A percentile compares a stretch with the other conserved stretches of the same genome.
Evolutionary conservation across 2,888 invertebrate genomes (phyloP).

Genomic region (Rhabditoides inermis): DNA sequence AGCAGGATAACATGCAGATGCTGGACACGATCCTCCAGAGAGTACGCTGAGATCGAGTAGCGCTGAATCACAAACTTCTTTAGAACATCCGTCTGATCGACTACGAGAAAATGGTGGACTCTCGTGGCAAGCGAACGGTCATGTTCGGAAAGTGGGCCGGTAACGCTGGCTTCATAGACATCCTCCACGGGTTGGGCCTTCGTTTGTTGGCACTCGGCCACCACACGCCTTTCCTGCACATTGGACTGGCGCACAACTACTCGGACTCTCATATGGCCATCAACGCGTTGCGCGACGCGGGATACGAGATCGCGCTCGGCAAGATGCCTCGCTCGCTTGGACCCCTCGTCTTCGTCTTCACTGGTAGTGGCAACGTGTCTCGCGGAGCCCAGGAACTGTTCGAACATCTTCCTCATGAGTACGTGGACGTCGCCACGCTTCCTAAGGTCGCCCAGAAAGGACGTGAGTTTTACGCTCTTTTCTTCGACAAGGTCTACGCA

Average conservation of each 20-base stretch:
- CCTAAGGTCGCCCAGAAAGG: slow-evolving; percentile 93
- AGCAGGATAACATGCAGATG: slow-evolving; percentile 93
- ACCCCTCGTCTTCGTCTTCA: slow-evolving; percentile 91
- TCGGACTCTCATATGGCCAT: slow-evolving; percentile 92
- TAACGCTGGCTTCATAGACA: slow-evolving; percentile 88
- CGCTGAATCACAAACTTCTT: slow-evolving; percentile 54
- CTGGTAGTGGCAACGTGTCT: slow-evolving; percentile 93
- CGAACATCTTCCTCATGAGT: slow-evolving; percentile 91
- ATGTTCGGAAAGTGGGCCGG: slow-evolving; percentile 98
- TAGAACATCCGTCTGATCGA: slow-evolving; percentile 88
- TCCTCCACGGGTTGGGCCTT: slow-evolving; percentile 89
- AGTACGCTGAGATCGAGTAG: slow-evolving; percentile 37
- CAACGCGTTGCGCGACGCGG: slow-evolving; percentile 94
- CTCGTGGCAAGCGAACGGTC: slow-evolving; percentile 78
- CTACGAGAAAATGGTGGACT: slow-evolving; percentile 89
- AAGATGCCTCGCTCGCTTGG: slow-evolving; percentile 97
- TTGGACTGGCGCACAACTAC: slow-evolving; percentile 97
- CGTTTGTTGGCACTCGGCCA: slow-evolving; percentile 70
- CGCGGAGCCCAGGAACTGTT: slow-evolving; percentile 69
- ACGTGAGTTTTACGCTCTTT: slow-evolving; percentile 65
- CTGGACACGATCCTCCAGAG: slow-evolving; percentile 86
- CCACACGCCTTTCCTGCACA: slow-evolving; percentile 98
- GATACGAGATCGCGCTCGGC: slow-evolving; percentile 88
- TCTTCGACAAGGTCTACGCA: too few species aligned
- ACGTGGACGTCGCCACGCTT: slow-evolving; percentile 86